Evolutionary conservation across 1,140 invertebrate genomes (phyloP), one percentile per base, ranked within the genome.

Genomic region (Diorhabda sublineata): DNA sequence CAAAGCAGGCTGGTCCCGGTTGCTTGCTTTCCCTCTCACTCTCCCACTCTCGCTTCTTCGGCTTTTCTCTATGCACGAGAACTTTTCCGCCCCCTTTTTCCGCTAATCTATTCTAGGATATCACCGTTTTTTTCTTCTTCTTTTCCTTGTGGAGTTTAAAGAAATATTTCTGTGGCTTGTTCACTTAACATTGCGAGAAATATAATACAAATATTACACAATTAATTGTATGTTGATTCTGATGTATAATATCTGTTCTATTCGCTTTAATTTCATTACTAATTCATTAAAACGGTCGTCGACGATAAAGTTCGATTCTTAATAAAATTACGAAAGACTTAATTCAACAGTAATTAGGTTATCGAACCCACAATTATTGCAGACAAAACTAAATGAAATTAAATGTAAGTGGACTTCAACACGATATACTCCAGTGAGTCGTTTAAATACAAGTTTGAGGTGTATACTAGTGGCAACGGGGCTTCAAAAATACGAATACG

Each of bases 1-100:
- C 79, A 80, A 80, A 80, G 79, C 76, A 59, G 67, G 68, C 75
- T 69, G 71, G 69, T 68, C 71, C 69, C 63, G 71, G 47, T 68
- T 65, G 59, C 64, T 66, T 58, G 56, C 61, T 56, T 65, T 56
- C 67, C 61, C 61, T 66, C 64, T 63, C 68, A 26, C 62, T 57
- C 61, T 52, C 67, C 47, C 57, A 64, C 45, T 9, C 66, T 68
- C 57, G 5, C 61, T 57, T 64, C 43, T 64, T 62, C 62, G 41
- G 7, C 58, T 8, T 45, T 65, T 63, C 67, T 61, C 42, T 67
- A 65, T 68, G 11, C 57, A 70, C 63, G 64, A 11, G 26, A 66
- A 66, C 71, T 67, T 70, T 70, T 67, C 57, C 43, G 45, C 64
- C 66, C 69, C 61, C 63, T 64, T 69, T 66, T 67, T 66, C 26